Conservation (phyloP, 2,888 invertebrate genomes). For the Lacanobia wlatinum region DNA sequence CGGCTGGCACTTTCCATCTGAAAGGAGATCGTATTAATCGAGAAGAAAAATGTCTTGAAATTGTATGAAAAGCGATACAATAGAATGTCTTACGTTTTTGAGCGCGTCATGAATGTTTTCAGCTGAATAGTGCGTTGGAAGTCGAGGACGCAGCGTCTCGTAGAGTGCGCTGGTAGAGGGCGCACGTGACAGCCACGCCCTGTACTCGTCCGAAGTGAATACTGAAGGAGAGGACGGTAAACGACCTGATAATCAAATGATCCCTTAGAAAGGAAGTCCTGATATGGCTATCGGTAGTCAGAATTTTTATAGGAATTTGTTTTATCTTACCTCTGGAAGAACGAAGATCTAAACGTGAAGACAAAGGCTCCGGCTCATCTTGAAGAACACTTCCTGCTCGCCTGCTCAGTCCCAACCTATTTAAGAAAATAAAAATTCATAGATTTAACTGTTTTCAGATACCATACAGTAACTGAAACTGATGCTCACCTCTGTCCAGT, state of each 20-base stretch:
- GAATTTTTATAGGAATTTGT: not conserved
- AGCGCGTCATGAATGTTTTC: constrained; percentile 97
- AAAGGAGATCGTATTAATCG: constrained; percentile 23
- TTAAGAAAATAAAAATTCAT: constrained; percentile 35
- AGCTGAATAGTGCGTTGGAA: constrained; percentile 95
- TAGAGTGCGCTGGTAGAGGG: constrained; percentile 98
- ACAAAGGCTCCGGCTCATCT: constrained; percentile 88
- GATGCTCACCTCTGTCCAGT: constrained; percentile 89
- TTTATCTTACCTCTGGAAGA: constrained; percentile 85
- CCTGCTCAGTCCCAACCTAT: constrained; percentile 84
- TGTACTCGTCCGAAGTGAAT: constrained; percentile 97
- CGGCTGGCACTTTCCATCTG: constrained; percentile 92
- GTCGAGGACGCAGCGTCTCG: constrained; percentile 96
- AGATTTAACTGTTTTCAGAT: constrained; percentile 8
- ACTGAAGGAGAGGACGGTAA: constrained; percentile 90
- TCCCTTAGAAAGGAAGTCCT: constrained; percentile 38
- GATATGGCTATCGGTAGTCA: not conserved
- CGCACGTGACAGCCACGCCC: constrained; percentile 97
- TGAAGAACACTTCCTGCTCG: constrained; percentile 87
- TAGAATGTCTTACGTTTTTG: constrained; percentile 92
- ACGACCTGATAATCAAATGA: constrained; percentile 78
- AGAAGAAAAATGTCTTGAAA: constrained; percentile 1
- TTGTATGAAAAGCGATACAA: not conserved
- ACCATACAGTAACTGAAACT: not conserved
- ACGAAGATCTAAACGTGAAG: constrained; percentile 88